Evolutionary conservation across 2,888 invertebrate genomes (phyloP), one percentile per base, ranked within the genome.

Genomic region (Oscheius onirici): DNA sequence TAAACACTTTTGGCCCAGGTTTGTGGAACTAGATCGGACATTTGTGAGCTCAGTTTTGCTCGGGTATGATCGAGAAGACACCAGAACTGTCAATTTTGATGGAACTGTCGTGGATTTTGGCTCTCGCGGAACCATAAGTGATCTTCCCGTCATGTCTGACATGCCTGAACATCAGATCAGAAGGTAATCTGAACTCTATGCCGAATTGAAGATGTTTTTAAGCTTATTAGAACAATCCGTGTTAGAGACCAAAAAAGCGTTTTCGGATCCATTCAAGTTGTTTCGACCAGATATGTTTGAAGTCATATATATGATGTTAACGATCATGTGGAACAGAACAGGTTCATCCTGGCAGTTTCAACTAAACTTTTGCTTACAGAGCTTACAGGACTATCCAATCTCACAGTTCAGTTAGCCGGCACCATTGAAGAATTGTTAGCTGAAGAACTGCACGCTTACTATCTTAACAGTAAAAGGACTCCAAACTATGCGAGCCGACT

Each of bases 221-320:
- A 79, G 79, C 28, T 71, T 79, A 20, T 49, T 79, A 8, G 73
- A 77, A 60, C 71, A 74, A 8, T 75, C 75, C 22, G 70, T 75
- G 52, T 72, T 73, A 43, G 71, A 74, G 22, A 69, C 75, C 61
- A 66, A 76, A 24, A 41, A 72, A 13, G 68, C 75, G 6, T 79
- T 79, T 68, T 74, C 71, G 28, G 74, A 73, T 52, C 79, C 79
- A 10, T 79, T 79, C 63, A 79, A 79, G 51, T 72, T 75, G 26
- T 51, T 72, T 24, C 69, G 71, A 24, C 76, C 76, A 20, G 72
- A 76, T 46, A 71, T 75, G 24, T 77, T 71, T 40, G 79, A 79
- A 43, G 57, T 79, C 1, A 75, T 79, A 65, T 79, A 77, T 46
- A 79, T 79, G 79, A 77, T 79, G 72, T 73, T 79, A 74, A 76